phyloP scores from a whole-genome alignment of 2,113 vertebrate species.

The Podocnemis expansa region DNA sequence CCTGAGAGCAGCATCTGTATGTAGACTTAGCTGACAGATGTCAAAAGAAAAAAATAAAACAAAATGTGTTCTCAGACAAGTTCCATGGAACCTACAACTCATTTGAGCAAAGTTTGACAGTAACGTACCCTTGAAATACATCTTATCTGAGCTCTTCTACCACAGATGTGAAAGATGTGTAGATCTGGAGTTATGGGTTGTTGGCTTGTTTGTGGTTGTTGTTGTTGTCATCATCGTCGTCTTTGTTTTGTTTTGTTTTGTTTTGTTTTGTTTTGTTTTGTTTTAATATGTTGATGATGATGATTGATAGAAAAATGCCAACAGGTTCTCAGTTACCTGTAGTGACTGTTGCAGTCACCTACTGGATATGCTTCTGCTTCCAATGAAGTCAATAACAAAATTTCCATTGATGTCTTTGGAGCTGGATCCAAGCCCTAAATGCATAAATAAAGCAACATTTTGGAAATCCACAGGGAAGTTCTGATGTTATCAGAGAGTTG shows the following conservation, averaged over 20 bases:
- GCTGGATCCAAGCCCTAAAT: neutral
- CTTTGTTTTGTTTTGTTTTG: constrained; percentile 28
- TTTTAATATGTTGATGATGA: too few species aligned
- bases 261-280: constrained; percentile 35
- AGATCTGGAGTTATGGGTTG: constrained; percentile 16
- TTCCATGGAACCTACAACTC: neutral
- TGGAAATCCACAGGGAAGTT: neutral
- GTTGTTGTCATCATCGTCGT: too few species aligned
- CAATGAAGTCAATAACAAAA: neutral
- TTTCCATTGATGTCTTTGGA: neutral
- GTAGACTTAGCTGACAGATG: constrained; percentile 20
- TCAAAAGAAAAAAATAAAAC: neutral
- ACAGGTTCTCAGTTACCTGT: constrained; percentile 20
- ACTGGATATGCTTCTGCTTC: neutral
- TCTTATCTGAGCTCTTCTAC: constrained; percentile 5
- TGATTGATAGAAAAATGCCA: constrained; percentile 7
- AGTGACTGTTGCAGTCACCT: neutral
- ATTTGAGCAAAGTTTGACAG: neutral
- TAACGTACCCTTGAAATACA: constrained; percentile 24
- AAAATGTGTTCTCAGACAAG: neutral
- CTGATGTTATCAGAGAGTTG: neutral
- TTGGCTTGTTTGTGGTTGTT: too few species aligned
- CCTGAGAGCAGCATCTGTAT: neutral
- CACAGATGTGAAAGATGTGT: neutral
- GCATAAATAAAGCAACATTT: neutral